phyloP scores from a whole-genome alignment of 35 echinoderm and acorn worm genomes.

The Ophioderma brevispina region DNA sequence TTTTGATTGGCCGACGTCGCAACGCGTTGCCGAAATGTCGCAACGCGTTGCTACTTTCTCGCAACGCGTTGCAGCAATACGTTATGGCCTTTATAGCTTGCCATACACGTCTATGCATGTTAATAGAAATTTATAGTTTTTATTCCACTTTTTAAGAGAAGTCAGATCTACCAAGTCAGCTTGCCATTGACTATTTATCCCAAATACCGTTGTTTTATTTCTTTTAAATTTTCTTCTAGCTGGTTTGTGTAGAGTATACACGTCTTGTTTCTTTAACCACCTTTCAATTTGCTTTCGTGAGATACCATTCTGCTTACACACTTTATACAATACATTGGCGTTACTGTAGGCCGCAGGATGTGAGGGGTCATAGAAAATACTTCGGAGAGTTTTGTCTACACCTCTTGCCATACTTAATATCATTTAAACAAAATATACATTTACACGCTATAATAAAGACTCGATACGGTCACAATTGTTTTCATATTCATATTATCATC shows the following conservation, averaged over 20 bases:
- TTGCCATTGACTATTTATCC: background rate
- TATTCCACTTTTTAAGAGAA: background rate
- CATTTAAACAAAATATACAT: background rate
- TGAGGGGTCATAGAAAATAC: background rate
- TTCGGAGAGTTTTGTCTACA: background rate
- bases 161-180: background rate
- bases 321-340: background rate
- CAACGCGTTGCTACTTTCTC: no score
- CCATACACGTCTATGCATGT: conserved; percentile 23
- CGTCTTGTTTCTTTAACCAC: conserved; percentile 4
- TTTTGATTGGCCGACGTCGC: no score
- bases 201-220: background rate
- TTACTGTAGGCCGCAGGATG: background rate
- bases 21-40: no score
- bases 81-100: no score
- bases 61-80: no score
- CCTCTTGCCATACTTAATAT: background rate
- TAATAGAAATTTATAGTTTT: background rate
- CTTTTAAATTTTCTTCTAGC: conserved; percentile 13
- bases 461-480: background rate
- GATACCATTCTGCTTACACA: background rate
- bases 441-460: background rate
- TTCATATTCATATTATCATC: background rate
- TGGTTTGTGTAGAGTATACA: conserved; percentile 12
- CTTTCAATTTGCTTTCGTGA: background rate